phyloP scores from a whole-genome alignment of 30 jellyfish, hydroid and myxozoan species.

The Cassiopea andromeda region DNA sequence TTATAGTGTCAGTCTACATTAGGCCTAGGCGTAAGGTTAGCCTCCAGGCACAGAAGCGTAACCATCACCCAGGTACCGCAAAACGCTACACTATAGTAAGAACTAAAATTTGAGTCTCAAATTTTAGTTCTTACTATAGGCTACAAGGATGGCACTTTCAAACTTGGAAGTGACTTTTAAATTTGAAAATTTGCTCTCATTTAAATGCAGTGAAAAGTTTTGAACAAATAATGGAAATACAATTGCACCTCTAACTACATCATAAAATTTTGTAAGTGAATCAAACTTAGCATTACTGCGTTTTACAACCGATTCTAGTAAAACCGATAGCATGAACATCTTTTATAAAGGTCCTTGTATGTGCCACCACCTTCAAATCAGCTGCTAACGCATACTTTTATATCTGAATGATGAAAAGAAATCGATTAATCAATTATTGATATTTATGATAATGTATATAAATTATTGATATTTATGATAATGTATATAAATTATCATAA shows the following conservation, averaged over 20 bases:
- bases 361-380: slow-evolving; percentile 6
- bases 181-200: neutral
- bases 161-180: no score
- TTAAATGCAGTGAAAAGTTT: neutral
- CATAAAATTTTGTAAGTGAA: neutral
- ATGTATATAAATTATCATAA: no score
- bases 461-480: no score
- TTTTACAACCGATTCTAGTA: neutral
- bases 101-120: no score
- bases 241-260: neutral
- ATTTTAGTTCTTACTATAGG: no score
- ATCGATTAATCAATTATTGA: neutral
- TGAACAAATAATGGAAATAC: neutral
- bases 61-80: no score
- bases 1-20: no score
- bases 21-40: no score
- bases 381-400: neutral
- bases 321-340: neutral
- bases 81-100: no score
- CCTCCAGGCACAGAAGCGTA: no score
- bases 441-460: neutral
- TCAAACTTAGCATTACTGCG: neutral
- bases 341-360: neutral
- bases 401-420: neutral
- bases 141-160: no score